Evolutionary conservation across 2,797 vertebrate genomes (phyloP), one percentile per base, ranked within the genome.

Genomic region (Etheostoma nigrum): DNA sequence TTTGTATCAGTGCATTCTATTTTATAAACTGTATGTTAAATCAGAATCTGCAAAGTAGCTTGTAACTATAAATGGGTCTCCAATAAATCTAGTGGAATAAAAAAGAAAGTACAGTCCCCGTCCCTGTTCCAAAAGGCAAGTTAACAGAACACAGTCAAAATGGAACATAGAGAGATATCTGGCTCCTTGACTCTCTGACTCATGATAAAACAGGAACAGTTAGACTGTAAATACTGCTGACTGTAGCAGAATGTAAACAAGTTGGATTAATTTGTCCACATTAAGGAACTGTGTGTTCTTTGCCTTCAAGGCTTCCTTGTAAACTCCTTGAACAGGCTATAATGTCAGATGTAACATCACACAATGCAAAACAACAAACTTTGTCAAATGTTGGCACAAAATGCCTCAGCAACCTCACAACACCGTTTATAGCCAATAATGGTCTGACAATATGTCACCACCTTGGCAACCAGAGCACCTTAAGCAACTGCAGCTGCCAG

Each of bases 401-500:
- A 70, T 48, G 9, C 67, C 53, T 54, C 49, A 30, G 23, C 33
- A 68, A 33, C 72, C 48, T 75, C 67, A 59, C 15, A 79, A 23
- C 40, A 54, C 30, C 9, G 5, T 74, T 79, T 45, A 42, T n/a
- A 47, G 64, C 70, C 72, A 44, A 2, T 51, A 21, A 19, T 53
- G 8, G 25, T 54, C 65, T 76, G 63, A 82, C 64, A 25, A 64
- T 60, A 21, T 70, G 57, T 75, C 68, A 45, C 19, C 4, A 16
- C 45, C 44, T 62, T 83, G 69, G 73, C 74, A 76, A 40, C 61
- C 69, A 5, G 47, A 18, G 64, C 45, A 3, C 11, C 40, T n/a
- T 8, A 53, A 61, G 60, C 15, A 52, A 69, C 58, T 45, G 53
- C 60, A 42, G 74, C 72, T 81, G 66, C 42, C 59, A 57, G 64